Conservation (phyloP, 2,888 invertebrate genomes). For the Diachrysia chrysitis region DNA sequence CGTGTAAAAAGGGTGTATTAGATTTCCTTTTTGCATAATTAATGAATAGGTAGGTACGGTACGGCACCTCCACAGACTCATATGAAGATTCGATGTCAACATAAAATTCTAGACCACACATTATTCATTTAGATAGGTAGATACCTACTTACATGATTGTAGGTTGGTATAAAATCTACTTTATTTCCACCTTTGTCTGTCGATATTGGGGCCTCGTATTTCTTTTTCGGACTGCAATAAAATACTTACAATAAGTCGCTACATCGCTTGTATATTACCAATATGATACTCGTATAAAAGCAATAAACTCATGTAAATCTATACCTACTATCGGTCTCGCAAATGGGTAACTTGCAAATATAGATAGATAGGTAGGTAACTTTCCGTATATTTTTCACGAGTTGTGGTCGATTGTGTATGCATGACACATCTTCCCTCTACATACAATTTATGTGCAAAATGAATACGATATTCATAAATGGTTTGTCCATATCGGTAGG, state of each 20-base stretch:
- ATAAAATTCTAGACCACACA: too few relatives aligned
- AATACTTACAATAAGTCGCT: neutral
- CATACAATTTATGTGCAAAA: conserved; percentile 24
- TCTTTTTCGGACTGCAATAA: neutral
- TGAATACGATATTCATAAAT: conserved; percentile 24
- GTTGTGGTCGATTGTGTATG: conserved; percentile 38
- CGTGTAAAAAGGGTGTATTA: too few relatives aligned
- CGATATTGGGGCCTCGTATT: neutral
- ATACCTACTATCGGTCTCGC: conserved; percentile 8
- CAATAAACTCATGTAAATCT: conserved; percentile 18
- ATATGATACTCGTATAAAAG: conserved; percentile 13
- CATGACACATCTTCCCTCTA: conserved; percentile 23
- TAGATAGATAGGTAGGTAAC: too few relatives aligned
- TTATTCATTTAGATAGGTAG: too few relatives aligned
- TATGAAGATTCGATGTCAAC: too few relatives aligned
- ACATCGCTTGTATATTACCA: neutral
- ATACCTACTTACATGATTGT: too few relatives aligned
- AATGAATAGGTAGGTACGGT: too few relatives aligned
- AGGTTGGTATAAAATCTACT: too few relatives aligned
- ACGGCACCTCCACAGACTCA: too few relatives aligned
- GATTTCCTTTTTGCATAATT: too few relatives aligned
- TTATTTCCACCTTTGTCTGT: too few relatives aligned
- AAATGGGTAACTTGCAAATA: too few relatives aligned
- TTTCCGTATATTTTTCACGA: conserved; percentile 32
- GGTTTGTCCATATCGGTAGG: conserved; percentile 15